phyloP scores from a whole-genome alignment of 2,888 invertebrate species.

The Thalpophila matura region DNA sequence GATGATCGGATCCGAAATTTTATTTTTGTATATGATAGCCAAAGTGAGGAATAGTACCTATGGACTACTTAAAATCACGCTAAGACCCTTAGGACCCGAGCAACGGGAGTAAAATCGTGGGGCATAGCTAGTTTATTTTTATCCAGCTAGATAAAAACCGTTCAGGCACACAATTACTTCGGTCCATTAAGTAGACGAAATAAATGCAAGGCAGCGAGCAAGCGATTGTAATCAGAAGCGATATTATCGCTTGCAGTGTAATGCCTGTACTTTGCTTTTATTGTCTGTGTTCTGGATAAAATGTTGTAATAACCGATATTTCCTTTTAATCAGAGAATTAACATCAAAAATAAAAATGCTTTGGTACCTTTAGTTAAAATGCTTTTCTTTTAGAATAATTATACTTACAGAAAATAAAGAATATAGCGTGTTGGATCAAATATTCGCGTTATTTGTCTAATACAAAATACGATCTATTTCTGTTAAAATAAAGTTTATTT shows the following conservation, averaged over 20 bases:
- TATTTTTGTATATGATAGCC: too few species aligned
- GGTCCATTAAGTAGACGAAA: conserved; percentile 7
- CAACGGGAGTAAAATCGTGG: too few species aligned
- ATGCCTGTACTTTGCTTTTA: conserved; percentile 4
- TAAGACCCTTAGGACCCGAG: too few species aligned
- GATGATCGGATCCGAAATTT: too few species aligned
- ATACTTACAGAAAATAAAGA: background rate
- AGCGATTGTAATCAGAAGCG: conserved; percentile 29
- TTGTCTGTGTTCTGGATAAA: conserved; percentile 5
- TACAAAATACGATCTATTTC: too few species aligned
- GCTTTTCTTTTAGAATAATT: background rate
- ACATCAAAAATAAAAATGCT: background rate
- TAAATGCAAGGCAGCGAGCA: conserved; percentile 4
- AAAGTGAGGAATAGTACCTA: too few species aligned
- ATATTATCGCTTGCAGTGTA: conserved; percentile 9
- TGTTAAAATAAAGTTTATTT: too few species aligned
- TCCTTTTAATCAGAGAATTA: background rate
- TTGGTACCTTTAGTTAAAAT: too few species aligned
- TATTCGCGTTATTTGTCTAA: too few species aligned
- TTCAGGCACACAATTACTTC: conserved; percentile 10
- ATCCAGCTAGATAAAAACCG: conserved; percentile 4
- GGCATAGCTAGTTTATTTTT: too few species aligned
- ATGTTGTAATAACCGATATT: background rate
- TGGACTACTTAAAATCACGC: too few species aligned
- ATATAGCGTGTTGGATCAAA: too few species aligned